Base-by-base conservation (phyloP, 2,888 invertebrate genomes). In the Catotricha subobsoleta region DNA sequence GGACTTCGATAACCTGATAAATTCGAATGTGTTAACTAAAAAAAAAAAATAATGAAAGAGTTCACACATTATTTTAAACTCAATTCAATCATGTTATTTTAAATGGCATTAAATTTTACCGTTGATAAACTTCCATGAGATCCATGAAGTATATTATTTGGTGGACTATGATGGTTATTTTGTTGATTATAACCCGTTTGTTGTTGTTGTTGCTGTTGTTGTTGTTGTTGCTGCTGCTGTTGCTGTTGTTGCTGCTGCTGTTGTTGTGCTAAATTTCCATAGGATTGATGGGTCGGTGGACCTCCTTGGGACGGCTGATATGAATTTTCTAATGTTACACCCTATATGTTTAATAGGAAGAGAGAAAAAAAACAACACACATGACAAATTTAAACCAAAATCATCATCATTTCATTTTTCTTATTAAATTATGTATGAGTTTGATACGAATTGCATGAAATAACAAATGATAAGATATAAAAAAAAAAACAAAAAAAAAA, bases 1-100 rank as follows among this genome's bases (percentile, higher is more conserved):
- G 66, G 66, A 59, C 68, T 71, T 49, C 72, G 60, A 51, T 71
- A 71, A 45, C 66, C 67, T 28, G 61, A 60, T 37, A 62, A 43
- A 34, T 56, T 56, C 51, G 64, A 55, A 46, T 56, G 53, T 33
- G 39, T 12, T 34, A 39, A 30, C 40, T 40, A 18, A 3, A 23
- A 13, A 21, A 35, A 21, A 13, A 21, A 23, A 21, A 10, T 8
- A 31, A 31, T n/a, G n/a, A n/a, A 15, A 16, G 7, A 7, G 7
- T 16, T 6, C 16, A 16, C 5, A 16, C 4, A 31, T n/a, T n/a
- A n/a, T n/a, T n/a, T n/a, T n/a, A n/a, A n/a, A n/a, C n/a, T n/a
- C n/a, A n/a, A n/a, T n/a, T n/a, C n/a, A n/a, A n/a, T n/a, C n/a
- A n/a, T n/a, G n/a, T n/a, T n/a, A n/a, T n/a, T 25, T 25, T 25